Evolutionary conservation across 2,113 vertebrate species (phyloP).

Genomic region (Eurystomus gularis): DNA sequence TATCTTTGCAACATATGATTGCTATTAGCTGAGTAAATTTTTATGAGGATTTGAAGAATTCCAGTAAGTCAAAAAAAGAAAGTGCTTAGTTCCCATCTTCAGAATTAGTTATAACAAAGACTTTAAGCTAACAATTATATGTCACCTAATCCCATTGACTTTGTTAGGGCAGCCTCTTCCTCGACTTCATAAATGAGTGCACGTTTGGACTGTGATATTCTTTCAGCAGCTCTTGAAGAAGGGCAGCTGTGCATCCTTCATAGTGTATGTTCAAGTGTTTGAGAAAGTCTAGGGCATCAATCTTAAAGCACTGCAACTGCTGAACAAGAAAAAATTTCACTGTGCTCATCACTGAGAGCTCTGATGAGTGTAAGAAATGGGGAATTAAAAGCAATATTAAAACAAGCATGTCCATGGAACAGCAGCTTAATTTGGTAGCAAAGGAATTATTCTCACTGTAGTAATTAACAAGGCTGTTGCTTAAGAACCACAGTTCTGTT

Average conservation of each 20-base stretch:
- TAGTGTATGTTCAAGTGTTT: background rate
- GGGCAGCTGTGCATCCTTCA: background rate
- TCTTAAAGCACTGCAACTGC: background rate
- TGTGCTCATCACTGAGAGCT: background rate
- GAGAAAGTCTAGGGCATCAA: background rate
- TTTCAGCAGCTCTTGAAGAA: background rate
- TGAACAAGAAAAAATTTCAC: background rate
- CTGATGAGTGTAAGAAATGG: background rate
- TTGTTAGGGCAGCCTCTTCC: background rate
- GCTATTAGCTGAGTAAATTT: conserved; percentile 17
- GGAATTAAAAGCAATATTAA: background rate
- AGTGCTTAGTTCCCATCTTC: background rate
- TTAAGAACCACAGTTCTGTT: background rate
- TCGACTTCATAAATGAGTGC: background rate
- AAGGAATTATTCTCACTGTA: background rate
- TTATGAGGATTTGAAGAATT: conserved; percentile 10
- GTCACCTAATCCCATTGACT: background rate
- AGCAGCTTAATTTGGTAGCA: background rate
- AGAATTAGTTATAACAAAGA: background rate
- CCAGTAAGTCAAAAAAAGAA: background rate
- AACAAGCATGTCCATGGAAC: background rate
- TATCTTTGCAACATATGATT: background rate
- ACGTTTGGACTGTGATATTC: background rate
- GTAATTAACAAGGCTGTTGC: background rate
- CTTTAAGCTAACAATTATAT: background rate